phyloP scores from a whole-genome alignment of 2,797 vertebrate species.

The Leucoraja ocellata region DNA sequence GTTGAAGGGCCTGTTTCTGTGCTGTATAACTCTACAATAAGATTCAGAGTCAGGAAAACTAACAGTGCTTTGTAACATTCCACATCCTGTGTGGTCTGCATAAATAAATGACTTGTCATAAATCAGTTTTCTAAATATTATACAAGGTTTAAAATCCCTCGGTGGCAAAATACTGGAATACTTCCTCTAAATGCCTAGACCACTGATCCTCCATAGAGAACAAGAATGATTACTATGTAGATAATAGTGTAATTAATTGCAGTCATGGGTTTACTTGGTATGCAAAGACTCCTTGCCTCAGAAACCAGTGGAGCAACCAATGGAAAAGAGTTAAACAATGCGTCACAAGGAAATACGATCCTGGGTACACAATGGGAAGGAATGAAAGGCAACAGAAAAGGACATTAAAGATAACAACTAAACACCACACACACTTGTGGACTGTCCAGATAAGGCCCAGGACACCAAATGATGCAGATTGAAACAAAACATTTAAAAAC shows the following conservation, averaged over 20 bases:
- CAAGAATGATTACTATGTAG: background rate
- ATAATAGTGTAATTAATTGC: constrained; percentile 2
- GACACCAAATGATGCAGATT: background rate
- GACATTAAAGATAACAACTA: background rate
- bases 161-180: background rate
- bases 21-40: too few relatives aligned
- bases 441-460: background rate
- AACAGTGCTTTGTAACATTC: background rate
- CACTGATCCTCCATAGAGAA: background rate
- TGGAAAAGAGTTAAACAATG: background rate
- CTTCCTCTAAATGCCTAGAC: background rate
- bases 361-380: background rate
- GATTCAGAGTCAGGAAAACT: background rate
- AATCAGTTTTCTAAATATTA: background rate
- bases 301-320: constrained; percentile 25
- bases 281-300: background rate
- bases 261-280: background rate
- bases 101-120: background rate
- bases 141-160: background rate
- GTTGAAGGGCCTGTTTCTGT: too few relatives aligned
- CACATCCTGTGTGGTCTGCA: background rate
- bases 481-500: background rate
- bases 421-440: constrained; percentile 21
- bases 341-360: constrained; percentile 18
- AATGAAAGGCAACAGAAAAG: constrained; percentile 12